Evolutionary conservation across 2,888 invertebrate species (phyloP), one percentile per base, ranked within the genome.

Genomic region (Acleris laterana): DNA sequence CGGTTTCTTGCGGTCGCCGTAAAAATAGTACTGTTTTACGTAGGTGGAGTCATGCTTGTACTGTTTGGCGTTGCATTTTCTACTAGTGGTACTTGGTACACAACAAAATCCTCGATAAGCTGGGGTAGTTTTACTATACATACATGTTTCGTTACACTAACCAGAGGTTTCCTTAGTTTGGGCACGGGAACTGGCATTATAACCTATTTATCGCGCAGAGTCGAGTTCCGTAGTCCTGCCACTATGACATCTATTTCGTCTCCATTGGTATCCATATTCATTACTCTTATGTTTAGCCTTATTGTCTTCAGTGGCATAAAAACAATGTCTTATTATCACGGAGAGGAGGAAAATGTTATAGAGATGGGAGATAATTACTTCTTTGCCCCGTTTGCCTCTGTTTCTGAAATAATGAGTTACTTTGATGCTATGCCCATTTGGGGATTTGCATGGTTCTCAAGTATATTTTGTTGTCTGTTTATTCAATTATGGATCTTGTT

Each of bases 301-400:
- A 82, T 90, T 63, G 71, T 81, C 5, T 90, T 82, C 69, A 85
- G 83, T 63, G 90, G 88, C 16, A 81, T 90, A 17, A 88, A 87
- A 78, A 83, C 84, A 4, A 88, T 92, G 85, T 85, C 89, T 22
- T 91, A 85, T 69, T 90, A 82, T 70, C 91, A 91, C 59, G 90
- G 89, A 0, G 85, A 88, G 76, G 88, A 90, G 72, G 82, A 84
- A 74, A 85, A 85, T 62, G 76, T 90, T 9, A 74, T 89, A 51
- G 90, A 90, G 81, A 68, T 82, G 5, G 85, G 85, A 2, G 68
- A 72, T 1, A 84, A 75, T 71, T 63, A 74, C 3, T 89, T 77
- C 70, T 90, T 90, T 69, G 48, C 74, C 20, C 70, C 74, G 28
- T 89, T 89, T 69, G 87, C 85, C 11, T 84, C 86, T 19, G 81